Percentiles rank a stretch among this genome's conserved stretches.
phyloP scores from a whole-genome alignment of 2,888 invertebrate genomes.

The Petrolisthes cinctipes region DNA sequence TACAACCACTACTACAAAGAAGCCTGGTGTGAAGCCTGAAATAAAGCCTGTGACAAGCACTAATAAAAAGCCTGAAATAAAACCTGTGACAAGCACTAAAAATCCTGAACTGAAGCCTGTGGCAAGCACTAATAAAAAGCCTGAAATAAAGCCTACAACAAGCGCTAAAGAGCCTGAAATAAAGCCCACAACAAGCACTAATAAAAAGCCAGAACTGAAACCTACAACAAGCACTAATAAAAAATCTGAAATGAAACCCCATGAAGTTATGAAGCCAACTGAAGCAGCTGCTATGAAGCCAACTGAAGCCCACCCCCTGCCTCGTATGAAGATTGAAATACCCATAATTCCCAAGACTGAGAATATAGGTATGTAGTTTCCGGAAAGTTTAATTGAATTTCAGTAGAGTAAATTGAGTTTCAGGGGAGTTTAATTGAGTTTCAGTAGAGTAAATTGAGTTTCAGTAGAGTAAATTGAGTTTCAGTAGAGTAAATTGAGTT shows the following conservation, averaged over 20 bases:
- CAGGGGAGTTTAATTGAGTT: too few relatives aligned
- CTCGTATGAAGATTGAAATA: constrained; percentile 52
- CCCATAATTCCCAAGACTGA: constrained; percentile 49
- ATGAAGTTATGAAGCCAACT: background rate
- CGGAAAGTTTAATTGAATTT: too few relatives aligned
- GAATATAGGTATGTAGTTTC: constrained; percentile 37
- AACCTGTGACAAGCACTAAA: background rate
- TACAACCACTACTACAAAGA: background rate
- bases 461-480: too few relatives aligned
- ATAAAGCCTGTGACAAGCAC: background rate
- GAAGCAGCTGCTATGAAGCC: background rate
- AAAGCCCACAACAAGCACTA: background rate
- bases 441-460: too few relatives aligned
- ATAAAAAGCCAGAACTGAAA: background rate
- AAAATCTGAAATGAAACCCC: background rate
- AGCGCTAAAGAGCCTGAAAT: background rate
- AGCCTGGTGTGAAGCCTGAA: constrained; percentile 21
- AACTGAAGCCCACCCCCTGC: background rate
- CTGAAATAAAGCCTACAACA: background rate
- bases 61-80: background rate
- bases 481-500: too few relatives aligned
- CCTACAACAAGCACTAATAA: background rate
- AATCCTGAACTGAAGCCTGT: background rate
- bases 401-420: too few relatives aligned
- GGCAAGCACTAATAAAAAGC: background rate